Percentiles rank a stretch among this genome's conserved stretches.
phyloP scores from a whole-genome alignment of 2,888 invertebrate species.

The Chymomyza caudatula region DNA sequence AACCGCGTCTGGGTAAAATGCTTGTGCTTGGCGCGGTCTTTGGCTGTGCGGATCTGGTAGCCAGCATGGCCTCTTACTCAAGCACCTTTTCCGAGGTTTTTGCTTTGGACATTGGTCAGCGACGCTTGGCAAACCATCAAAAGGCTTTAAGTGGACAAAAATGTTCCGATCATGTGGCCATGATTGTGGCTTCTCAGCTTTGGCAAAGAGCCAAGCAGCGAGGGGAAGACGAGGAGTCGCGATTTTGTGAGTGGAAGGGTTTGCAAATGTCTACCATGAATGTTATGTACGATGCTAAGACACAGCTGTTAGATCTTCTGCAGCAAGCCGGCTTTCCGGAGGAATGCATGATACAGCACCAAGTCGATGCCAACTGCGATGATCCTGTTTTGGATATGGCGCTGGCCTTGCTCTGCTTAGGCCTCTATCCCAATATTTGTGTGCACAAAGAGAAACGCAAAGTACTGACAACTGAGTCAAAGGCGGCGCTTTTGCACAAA shows the following conservation, averaged over 20 bases:
- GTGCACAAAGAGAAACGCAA: conserved; percentile 96
- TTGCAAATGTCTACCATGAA: conserved; percentile 92
- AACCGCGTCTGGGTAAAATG: conserved; percentile 98
- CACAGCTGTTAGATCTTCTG: conserved; percentile 84
- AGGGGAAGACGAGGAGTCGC: conserved; percentile 86
- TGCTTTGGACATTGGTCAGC: conserved; percentile 85
- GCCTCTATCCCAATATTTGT: conserved; percentile 98
- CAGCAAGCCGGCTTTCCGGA: conserved; percentile 92
- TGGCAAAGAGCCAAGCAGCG: conserved; percentile 85
- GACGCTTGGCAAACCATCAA: conserved; percentile 90
- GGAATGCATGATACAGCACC: conserved; percentile 86
- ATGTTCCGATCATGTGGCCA: conserved; percentile 96
- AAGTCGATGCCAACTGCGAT: conserved; percentile 86
- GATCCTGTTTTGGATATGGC: conserved; percentile 90
- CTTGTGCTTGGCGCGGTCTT: conserved; percentile 96
- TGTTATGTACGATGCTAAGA: conserved; percentile 94
- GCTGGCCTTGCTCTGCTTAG: conserved; percentile 91
- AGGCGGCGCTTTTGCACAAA: conserved; percentile 96
- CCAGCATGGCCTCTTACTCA: conserved; percentile 96
- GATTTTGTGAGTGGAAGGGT: conserved; percentile 95
- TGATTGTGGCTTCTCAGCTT: conserved; percentile 93
- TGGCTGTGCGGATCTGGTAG: conserved; percentile 92
- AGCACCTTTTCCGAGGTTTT: conserved; percentile 98
- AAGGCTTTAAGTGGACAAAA: conserved; percentile 90
- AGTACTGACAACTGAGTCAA: conserved; percentile 96